phyloP scores from a whole-genome alignment of 37 sponge, comb jelly and placozoan genomes.

The Bolinopsis microptera region DNA sequence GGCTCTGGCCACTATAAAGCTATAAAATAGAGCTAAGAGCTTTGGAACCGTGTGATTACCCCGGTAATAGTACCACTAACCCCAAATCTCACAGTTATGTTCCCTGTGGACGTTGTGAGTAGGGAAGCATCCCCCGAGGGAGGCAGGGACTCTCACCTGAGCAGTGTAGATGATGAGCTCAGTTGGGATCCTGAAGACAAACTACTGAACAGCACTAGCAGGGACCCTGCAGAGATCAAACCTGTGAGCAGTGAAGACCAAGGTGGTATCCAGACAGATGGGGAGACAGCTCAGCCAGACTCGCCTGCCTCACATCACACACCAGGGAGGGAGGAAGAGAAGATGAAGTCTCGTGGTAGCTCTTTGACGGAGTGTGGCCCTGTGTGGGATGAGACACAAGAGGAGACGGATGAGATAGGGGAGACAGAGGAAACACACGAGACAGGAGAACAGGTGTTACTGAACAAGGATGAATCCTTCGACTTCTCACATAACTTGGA shows the following conservation, averaged over 20 bases:
- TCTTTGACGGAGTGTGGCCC: not conserved
- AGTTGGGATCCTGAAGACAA: not conserved
- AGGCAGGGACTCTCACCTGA: not conserved
- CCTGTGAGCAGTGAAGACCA: not conserved
- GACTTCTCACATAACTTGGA: not conserved
- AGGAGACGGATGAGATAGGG: not conserved
- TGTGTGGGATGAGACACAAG: not conserved
- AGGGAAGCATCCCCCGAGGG: not conserved
- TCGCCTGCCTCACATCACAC: not conserved
- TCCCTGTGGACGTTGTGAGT: not conserved
- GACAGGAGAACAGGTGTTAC: not conserved
- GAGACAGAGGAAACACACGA: not conserved
- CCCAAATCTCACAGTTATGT: too few species aligned
- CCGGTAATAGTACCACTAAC: too few species aligned
- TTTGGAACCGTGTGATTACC: too few species aligned
- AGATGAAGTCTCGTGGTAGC: not conserved
- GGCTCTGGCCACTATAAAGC: too few species aligned
- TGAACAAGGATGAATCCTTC: not conserved
- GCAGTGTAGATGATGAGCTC: slow-evolving; percentile 46
- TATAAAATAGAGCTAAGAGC: too few species aligned
- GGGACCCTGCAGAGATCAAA: too few species aligned
- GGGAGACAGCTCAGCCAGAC: not conserved
- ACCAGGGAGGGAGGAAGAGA: not conserved
- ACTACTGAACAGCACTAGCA: not conserved
- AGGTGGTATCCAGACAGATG: not conserved